phyloP scores from a whole-genome alignment of 2,797 vertebrate genomes.

The Ambastaia sidthimunki region DNA sequence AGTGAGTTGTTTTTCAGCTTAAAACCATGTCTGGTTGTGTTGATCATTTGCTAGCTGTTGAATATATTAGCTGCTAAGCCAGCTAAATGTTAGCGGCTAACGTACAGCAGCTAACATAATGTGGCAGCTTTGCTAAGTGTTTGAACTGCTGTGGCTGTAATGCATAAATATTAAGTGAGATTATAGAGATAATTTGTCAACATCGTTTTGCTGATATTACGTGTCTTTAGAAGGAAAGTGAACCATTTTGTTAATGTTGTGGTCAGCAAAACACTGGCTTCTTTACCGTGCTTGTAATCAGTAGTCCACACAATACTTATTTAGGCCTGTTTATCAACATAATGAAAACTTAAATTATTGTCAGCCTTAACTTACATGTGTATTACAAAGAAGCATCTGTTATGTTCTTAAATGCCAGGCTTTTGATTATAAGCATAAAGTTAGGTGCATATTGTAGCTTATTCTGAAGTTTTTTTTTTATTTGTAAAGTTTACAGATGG shows the following conservation, averaged over 20 bases:
- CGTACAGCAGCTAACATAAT: background rate
- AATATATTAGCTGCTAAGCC: too few relatives aligned
- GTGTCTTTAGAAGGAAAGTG: background rate
- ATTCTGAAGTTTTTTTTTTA: background rate
- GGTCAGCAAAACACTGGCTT: background rate
- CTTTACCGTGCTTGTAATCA: background rate
- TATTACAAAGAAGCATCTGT: background rate
- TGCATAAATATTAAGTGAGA: background rate
- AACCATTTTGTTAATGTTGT: background rate
- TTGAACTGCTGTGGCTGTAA: background rate
- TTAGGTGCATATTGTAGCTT: background rate
- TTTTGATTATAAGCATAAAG: background rate
- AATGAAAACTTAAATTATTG: background rate
- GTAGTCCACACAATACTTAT: background rate
- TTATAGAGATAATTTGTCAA: background rate
- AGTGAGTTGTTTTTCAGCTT: slow-evolving; percentile 1
- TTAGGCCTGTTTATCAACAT: too few relatives aligned
- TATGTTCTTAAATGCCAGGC: background rate
- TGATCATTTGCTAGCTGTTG: background rate
- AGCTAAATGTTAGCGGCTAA: background rate
- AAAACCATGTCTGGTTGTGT: background rate
- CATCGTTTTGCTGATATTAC: background rate
- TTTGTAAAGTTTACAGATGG: background rate
- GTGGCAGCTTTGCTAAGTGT: background rate
- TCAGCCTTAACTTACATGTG: background rate